A percentile compares a stretch with the other conserved stretches of the same genome.
These are phyloP conservation scores for Leptopilina boulardi DNA, from an alignment of 1,140 invertebrate species.

Conservation along the genomic window DNA sequence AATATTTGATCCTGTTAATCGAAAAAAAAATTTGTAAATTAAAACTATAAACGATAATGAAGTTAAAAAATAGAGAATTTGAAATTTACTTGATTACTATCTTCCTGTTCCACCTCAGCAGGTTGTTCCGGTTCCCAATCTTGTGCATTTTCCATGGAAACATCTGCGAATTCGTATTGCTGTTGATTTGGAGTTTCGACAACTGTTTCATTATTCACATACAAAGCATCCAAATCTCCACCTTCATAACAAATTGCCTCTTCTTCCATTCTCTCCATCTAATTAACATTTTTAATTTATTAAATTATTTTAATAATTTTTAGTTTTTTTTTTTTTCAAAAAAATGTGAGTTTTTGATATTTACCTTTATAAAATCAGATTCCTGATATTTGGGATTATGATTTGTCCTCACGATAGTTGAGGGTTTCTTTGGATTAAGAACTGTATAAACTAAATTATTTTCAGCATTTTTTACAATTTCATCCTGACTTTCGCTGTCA, in stretches of 20 bases:
- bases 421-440: slow-evolving; percentile 69
- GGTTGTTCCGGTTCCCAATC: slow-evolving; percentile 62
- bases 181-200: slow-evolving; percentile 61
- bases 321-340: neutral
- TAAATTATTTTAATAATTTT: no score
- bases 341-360: no score
- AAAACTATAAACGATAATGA: neutral
- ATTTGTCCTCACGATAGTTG: slow-evolving; percentile 36
- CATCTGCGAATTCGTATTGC: slow-evolving; percentile 67
- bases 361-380: slow-evolving; percentile 64
- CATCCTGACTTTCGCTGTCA: slow-evolving; percentile 60
- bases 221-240: slow-evolving; percentile 69
- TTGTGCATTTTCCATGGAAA: slow-evolving; percentile 60
- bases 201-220: slow-evolving; percentile 61
- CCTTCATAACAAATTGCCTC: slow-evolving; percentile 73
- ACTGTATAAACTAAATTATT: slow-evolving; percentile 73
- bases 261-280: slow-evolving; percentile 69
- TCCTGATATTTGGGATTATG: slow-evolving; percentile 50
- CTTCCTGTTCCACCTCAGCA: slow-evolving; percentile 58
- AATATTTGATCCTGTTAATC: slow-evolving; percentile 70
- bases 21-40: slow-evolving; percentile 23
- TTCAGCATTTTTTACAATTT: slow-evolving; percentile 69
- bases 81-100: slow-evolving; percentile 63
- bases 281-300: no score
- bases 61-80: neutral